phyloP scores from a whole-genome alignment of 1,140 invertebrate species.

The Nilaparvata lugens region DNA sequence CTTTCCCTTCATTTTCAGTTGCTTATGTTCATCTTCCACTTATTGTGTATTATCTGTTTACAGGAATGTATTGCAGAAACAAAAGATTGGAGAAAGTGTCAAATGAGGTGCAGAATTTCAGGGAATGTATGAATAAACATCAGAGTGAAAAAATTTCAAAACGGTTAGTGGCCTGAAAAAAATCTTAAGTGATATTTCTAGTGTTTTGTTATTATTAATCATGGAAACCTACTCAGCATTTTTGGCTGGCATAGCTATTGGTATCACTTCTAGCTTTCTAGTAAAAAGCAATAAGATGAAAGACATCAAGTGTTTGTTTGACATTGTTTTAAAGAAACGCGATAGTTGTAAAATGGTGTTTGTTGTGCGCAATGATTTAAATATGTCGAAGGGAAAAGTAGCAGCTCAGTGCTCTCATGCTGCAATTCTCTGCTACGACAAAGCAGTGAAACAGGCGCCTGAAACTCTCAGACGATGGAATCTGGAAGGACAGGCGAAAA shows the following conservation, averaged over 20 bases:
- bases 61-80: constrained; percentile 82
- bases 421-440: constrained; percentile 68
- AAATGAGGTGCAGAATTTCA: constrained; percentile 70
- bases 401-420: constrained; percentile 90
- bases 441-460: constrained; percentile 49
- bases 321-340: not conserved
- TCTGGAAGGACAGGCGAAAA: constrained; percentile 68
- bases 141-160: constrained; percentile 19
- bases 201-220: not conserved
- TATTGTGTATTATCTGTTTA: constrained; percentile 36
- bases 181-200: not conserved
- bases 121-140: constrained; percentile 59
- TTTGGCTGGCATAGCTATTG: constrained; percentile 7
- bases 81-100: constrained; percentile 85
- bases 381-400: constrained; percentile 92
- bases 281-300: not conserved
- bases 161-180: not conserved
- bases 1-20: too few species aligned
- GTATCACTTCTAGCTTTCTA: not conserved
- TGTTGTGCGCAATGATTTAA: constrained; percentile 78
- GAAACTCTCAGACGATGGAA: constrained; percentile 64
- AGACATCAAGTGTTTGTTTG: not conserved
- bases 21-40: too few species aligned
- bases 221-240: constrained; percentile 3
- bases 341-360: constrained; percentile 60